Conservation (phyloP, 2,797 vertebrate species). For the Alectoris magna region DNA sequence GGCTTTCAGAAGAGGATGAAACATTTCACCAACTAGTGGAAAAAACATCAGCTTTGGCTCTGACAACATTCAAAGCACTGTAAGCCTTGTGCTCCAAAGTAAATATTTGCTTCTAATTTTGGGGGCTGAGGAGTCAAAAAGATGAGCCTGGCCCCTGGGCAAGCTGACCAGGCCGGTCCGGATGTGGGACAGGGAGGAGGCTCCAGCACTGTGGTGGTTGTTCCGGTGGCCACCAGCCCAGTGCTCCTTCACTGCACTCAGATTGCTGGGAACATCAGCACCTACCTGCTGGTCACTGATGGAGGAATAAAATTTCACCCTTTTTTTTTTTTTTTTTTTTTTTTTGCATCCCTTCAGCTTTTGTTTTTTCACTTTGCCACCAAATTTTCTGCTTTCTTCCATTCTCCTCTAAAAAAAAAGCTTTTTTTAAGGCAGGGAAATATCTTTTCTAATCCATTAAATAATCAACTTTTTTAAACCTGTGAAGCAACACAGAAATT, state of each 20-base stretch:
- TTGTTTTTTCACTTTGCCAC: neutral
- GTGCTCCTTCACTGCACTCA: neutral
- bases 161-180: too few relatives aligned
- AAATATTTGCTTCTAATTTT: neutral
- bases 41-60: neutral
- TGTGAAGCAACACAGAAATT: neutral
- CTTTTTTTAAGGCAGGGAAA: neutral
- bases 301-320: neutral
- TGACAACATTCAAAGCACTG: neutral
- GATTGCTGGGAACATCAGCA: neutral
- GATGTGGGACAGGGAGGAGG: neutral
- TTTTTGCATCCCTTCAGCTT: neutral
- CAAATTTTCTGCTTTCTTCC: neutral
- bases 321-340: neutral
- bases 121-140: neutral
- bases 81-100: neutral
- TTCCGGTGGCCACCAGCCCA: neutral
- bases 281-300: neutral
- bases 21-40: neutral
- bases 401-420: neutral
- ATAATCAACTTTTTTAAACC: neutral
- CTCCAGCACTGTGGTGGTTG: fast-evolving
- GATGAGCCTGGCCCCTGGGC: neutral
- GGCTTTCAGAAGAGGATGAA: neutral
- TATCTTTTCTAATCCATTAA: neutral